A percentile compares a stretch with the other conserved stretches of the same genome.
These are phyloP conservation scores for Caenorhabditis macrosperma DNA, from an alignment of 2,888 invertebrate genomes.

Conservation along the genomic window DNA sequence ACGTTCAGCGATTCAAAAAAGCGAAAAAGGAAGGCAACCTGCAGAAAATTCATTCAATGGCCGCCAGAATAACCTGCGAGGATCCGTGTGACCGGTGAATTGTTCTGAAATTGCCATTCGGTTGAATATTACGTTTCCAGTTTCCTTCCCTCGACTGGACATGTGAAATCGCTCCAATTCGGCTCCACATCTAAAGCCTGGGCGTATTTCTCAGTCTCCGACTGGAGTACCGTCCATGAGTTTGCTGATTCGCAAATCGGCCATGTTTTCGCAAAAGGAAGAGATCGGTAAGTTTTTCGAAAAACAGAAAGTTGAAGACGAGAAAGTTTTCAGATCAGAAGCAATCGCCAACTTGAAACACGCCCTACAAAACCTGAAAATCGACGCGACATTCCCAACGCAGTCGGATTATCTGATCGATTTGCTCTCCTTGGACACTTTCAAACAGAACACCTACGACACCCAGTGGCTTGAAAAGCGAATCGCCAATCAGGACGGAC, in stretches of 20 bases:
- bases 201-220: slow-evolving; percentile 99
- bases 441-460: slow-evolving; percentile 91
- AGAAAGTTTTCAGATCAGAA: slow-evolving; percentile 59
- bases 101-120: background rate
- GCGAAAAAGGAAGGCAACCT: slow-evolving; percentile 12
- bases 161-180: slow-evolving; percentile 86
- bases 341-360: slow-evolving; percentile 87
- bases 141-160: background rate
- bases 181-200: slow-evolving; percentile 98
- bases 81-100: slow-evolving; percentile 81
- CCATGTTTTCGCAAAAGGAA: slow-evolving; percentile 99
- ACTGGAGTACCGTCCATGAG: slow-evolving; percentile 97
- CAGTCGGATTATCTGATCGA: slow-evolving; percentile 91
- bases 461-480: slow-evolving; percentile 97
- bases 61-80: slow-evolving; percentile 96
- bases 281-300: slow-evolving; percentile 86
- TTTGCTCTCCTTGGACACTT: slow-evolving; percentile 91
- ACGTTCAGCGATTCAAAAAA: slow-evolving; percentile 23
- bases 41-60: slow-evolving; percentile 83
- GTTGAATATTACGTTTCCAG: background rate
- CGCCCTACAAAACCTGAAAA: slow-evolving; percentile 95
- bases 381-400: slow-evolving; percentile 97
- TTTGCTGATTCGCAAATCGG: slow-evolving; percentile 99
- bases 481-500: slow-evolving; percentile 85
- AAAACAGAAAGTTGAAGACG: background rate